Conservation (phyloP, 2,797 vertebrate species). For the Poeciliopsis presidionis region DNA sequence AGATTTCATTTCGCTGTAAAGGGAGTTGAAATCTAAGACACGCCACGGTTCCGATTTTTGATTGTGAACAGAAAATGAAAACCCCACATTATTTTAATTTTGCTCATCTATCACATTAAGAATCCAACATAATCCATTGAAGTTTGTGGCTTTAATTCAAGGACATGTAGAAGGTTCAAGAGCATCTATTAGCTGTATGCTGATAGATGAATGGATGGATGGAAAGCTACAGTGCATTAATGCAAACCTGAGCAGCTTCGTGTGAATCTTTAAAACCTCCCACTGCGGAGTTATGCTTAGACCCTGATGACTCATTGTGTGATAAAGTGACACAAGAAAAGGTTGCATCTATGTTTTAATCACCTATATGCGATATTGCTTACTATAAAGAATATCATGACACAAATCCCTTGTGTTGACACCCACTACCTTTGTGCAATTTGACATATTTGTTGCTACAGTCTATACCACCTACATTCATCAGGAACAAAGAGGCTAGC, state of each 20-base stretch:
- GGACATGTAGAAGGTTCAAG: background rate
- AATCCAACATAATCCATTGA: background rate
- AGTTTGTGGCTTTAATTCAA: background rate
- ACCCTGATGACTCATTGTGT: slow-evolving; percentile 19
- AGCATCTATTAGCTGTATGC: background rate
- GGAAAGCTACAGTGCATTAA: background rate
- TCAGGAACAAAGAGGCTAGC: background rate
- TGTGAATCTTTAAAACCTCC: slow-evolving; percentile 1
- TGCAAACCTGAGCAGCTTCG: slow-evolving; percentile 1
- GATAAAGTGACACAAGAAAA: background rate
- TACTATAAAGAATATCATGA: background rate
- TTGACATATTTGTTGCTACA: background rate
- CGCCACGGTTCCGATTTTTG: too few species aligned
- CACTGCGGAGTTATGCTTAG: slow-evolving; percentile 21
- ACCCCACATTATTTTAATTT: too few species aligned
- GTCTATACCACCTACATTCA: background rate
- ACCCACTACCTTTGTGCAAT: background rate
- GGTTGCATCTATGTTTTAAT: background rate
- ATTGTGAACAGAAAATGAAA: too few species aligned
- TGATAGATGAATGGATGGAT: background rate
- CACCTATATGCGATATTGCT: background rate
- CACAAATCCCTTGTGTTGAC: background rate
- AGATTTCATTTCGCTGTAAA: too few species aligned
- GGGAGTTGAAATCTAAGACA: too few species aligned
- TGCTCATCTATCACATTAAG: background rate